Evolutionary conservation across 2,888 invertebrate species (phyloP), one percentile per base, ranked within the genome.

Genomic region (Tenthredo notha): DNA sequence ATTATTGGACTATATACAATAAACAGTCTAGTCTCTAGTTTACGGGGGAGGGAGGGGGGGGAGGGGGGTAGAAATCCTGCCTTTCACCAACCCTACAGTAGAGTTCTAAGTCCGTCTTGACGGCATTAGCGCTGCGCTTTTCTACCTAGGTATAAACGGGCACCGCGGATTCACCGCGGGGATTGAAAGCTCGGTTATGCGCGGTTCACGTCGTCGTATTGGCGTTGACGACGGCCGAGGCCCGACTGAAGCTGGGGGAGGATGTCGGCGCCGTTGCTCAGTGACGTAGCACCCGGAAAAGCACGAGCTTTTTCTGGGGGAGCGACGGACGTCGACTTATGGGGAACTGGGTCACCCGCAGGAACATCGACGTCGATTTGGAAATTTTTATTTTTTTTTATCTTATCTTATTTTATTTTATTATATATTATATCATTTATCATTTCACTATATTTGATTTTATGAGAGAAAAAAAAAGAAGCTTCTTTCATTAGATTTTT

Each of bases 161-260:
- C 40, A 21, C 50, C 50, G 47, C 72, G n/a, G 72, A 21, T 40
- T 5, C 72, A 43, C 50, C 47, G 50, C 77, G 54, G 77, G 33
- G 50, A 77, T 77, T 29, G 37, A 80, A 61, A 58, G 58, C 58
- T 61, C 40, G 58, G 40, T 80, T 80, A 15, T 58, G 80, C 74
- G 84, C 74, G 50, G 15, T 70, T 29, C 84, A 58, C 84, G 84
- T 37, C 83, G 83, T 83, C 85, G 87, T 92, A 92, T 92, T 90
- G 91, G 92, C 92, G 92, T 93, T 92, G 92, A 92, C 92, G 93
- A 91, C 92, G 92, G 92, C 90, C 92, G 92, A 92, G 92, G 92
- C 91, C 92, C 92, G 91, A 92, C 93, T 93, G 92, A 91, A 90
- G 91, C 93, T 92, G 92, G 91, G 90, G 91, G 89, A 90, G 90